A percentile compares a stretch with the other conserved stretches of the same genome.
These are phyloP conservation scores for Anabacerthia variegaticeps DNA, from an alignment of 2,797 vertebrate species.

Conservation along the genomic window DNA sequence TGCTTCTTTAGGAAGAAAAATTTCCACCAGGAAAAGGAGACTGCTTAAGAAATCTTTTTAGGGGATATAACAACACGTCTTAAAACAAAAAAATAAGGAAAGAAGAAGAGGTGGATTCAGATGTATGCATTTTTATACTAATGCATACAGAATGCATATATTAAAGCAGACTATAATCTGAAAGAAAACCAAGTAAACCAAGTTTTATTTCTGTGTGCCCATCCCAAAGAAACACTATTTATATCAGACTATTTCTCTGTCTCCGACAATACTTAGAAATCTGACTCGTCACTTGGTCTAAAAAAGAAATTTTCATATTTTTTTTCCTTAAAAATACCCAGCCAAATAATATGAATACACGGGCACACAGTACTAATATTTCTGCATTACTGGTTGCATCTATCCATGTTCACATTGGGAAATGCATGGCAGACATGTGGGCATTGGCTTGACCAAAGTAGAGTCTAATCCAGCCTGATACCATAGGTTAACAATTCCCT, in stretches of 20 bases:
- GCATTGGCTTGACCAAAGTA: neutral
- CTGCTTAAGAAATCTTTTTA: neutral
- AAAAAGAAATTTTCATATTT: neutral
- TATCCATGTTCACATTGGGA: accelerated
- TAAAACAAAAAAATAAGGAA: neutral
- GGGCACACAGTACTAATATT: neutral
- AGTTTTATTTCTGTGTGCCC: neutral
- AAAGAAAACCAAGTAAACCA: neutral
- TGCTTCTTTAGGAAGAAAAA: constrained; percentile 1
- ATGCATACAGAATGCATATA: neutral
- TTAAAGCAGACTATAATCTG: neutral
- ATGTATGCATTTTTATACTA: neutral
- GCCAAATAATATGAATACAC: neutral
- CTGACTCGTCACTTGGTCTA: neutral
- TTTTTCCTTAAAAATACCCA: neutral
- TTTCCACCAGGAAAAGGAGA: neutral
- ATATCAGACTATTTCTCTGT: neutral
- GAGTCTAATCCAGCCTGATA: neutral
- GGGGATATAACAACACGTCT: neutral
- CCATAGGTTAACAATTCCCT: neutral
- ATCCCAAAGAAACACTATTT: neutral
- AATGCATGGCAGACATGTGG: neutral
- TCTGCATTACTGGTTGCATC: neutral
- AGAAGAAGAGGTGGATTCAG: neutral
- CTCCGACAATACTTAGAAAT: neutral